phyloP scores from a whole-genome alignment of 2,888 invertebrate species.

The Margaritifera margaritifera region DNA sequence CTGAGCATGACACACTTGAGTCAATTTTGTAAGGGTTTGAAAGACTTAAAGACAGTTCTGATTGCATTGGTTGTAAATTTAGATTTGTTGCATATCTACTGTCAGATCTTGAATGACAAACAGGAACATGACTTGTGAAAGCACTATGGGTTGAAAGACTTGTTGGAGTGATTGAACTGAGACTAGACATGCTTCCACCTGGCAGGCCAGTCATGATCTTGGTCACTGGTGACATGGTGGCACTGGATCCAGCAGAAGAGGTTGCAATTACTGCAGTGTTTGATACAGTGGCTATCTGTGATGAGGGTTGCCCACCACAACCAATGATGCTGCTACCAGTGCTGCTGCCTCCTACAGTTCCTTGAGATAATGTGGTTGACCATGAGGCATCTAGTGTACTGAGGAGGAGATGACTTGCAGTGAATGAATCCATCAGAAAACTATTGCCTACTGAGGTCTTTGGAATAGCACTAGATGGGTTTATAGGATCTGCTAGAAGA shows the following conservation, averaged over 20 bases:
- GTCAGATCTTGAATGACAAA: too few relatives aligned
- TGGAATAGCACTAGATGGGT: neutral
- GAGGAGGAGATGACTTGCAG: slow-evolving; percentile 25
- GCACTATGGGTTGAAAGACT: slow-evolving; percentile 9
- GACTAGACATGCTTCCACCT: slow-evolving; percentile 17
- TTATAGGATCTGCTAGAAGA: too few relatives aligned
- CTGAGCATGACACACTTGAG: too few relatives aligned
- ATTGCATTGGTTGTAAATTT: too few relatives aligned
- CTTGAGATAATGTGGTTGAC: neutral
- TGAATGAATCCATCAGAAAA: slow-evolving; percentile 17
- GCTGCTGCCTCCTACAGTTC: too few relatives aligned
- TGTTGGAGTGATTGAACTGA: neutral
- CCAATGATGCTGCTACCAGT: too few relatives aligned
- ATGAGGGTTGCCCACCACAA: too few relatives aligned
- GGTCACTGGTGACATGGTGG: neutral
- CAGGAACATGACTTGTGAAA: slow-evolving; percentile 2
- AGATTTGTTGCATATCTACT: too few relatives aligned
- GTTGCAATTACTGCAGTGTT: too few relatives aligned
- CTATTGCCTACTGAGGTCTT: neutral
- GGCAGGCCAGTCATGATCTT: slow-evolving; percentile 1
- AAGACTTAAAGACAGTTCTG: too few relatives aligned
- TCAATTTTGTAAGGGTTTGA: too few relatives aligned
- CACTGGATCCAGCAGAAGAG: neutral
- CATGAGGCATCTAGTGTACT: slow-evolving; percentile 14
- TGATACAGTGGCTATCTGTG: too few relatives aligned